A percentile compares a stretch with the other conserved stretches of the same genome.
Evolutionary conservation across 2,888 invertebrate species (phyloP).

Genomic region (Dicyrtoma fusca): DNA sequence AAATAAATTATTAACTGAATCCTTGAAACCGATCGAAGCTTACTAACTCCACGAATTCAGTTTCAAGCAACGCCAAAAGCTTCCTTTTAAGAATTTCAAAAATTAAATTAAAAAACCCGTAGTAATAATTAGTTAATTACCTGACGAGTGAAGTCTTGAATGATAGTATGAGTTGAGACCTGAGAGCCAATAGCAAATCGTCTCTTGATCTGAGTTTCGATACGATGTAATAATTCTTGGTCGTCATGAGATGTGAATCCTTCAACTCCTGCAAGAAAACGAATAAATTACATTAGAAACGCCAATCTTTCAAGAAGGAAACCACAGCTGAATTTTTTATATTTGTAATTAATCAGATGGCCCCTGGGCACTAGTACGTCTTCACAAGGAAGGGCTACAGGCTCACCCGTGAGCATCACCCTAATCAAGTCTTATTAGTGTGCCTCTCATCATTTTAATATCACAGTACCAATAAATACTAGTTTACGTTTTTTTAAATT

Average conservation of each 20-base stretch:
- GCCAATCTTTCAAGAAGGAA: no score
- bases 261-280: conserved; percentile 75
- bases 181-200: conserved; percentile 95
- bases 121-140: conserved; percentile 52
- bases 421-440: conserved; percentile 7
- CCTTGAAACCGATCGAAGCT: no score
- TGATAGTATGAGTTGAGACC: conserved; percentile 90
- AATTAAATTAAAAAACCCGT: no score
- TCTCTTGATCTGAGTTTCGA: conserved; percentile 92
- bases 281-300: no score
- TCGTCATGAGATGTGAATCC: conserved; percentile 96
- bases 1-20: conserved; percentile 21
- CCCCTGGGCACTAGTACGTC: conserved; percentile 54
- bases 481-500: no score
- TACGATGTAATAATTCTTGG: conserved; percentile 81
- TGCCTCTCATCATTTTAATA: conserved; percentile 52
- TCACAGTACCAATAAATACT: no score
- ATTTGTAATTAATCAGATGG: conserved; percentile 53
- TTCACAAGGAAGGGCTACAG: conserved; percentile 33
- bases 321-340: no score
- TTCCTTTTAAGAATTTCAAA: no score
- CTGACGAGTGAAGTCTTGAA: conserved; percentile 75
- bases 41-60: no score
- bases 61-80: no score
- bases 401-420: conserved; percentile 20